Evolutionary conservation across 1,140 invertebrate genomes (phyloP).

Genomic region (Achatina immaculata): DNA sequence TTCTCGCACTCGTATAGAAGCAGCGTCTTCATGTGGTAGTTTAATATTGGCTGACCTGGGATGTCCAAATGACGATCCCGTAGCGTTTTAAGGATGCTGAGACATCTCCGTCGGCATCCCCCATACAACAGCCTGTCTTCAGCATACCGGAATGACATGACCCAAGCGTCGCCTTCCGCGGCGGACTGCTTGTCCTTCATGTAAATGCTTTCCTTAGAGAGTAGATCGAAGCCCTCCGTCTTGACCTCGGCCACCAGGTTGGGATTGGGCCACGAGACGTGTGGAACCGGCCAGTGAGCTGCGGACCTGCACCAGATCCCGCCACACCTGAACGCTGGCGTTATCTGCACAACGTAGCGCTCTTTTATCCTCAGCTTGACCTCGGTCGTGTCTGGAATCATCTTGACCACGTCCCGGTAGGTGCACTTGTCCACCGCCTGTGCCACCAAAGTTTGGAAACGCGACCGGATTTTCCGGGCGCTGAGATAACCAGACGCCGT

Average conservation of each 20-base stretch:
- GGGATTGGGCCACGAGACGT: slow-evolving; percentile 92
- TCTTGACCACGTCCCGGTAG: slow-evolving; percentile 90
- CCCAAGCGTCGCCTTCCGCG: slow-evolving; percentile 94
- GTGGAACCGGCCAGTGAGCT: slow-evolving; percentile 93
- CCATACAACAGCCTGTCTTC: slow-evolving; percentile 92
- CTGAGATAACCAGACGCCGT: slow-evolving; percentile 94
- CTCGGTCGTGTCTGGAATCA: slow-evolving; percentile 92
- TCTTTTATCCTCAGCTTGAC: slow-evolving; percentile 88
- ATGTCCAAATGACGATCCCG: slow-evolving; percentile 93
- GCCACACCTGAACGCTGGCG: slow-evolving; percentile 91
- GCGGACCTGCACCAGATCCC: slow-evolving; percentile 96
- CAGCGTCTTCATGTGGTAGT: slow-evolving; percentile 94
- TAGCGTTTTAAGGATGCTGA: slow-evolving; percentile 94
- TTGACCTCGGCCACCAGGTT: slow-evolving; percentile 96
- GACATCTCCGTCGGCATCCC: slow-evolving; percentile 87
- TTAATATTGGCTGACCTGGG: slow-evolving; percentile 86
- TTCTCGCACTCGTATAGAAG: slow-evolving; percentile 98
- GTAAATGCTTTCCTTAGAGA: slow-evolving; percentile 85
- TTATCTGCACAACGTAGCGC: slow-evolving; percentile 81
- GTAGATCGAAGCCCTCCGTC: slow-evolving; percentile 94
- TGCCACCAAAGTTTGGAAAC: slow-evolving; percentile 92
- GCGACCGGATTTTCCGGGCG: slow-evolving; percentile 90
- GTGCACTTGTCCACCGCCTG: slow-evolving; percentile 75
- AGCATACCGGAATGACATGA: slow-evolving; percentile 92
- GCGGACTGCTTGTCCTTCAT: slow-evolving; percentile 91